Base-by-base conservation (phyloP, 2,888 invertebrate species). In the Sphinx pinastri region DNA sequence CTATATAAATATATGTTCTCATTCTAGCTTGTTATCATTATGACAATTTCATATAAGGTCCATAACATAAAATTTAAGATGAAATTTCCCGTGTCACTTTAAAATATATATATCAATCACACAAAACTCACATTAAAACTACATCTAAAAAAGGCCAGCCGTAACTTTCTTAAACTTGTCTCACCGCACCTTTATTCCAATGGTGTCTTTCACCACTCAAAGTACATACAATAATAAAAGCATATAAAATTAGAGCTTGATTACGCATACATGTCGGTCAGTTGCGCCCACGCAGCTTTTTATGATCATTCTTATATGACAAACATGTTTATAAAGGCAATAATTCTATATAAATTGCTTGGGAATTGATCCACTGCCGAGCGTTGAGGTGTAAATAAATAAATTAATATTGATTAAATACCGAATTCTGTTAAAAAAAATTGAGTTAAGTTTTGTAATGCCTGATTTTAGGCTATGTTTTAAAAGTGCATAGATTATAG, bases 231-330 rank as follows among this genome's bases (percentile, higher is more conserved):
- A 67, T 67, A 70, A 70, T 70, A 70, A 66, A 70, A 70, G 49
- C 49, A 66, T 25, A 70, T 70, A 67, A 70, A 70, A 70, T 67
- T 57, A 70, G 70, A 55, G 57, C 67, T 55, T 69, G 69, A 69
- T 69, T 67, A 70, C 70, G 66, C 19, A 55, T 57, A 45, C 38
- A 66, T 66, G 55, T 59, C 52, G 63, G 60, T n/a, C 63, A 54
- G 19, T 14, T 54, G 63, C 59, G 59, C 31, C 38, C 54, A 54
- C 60, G 45, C 54, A 38, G 45, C 60, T 63, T 69, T 60, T 51
- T 69, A 69, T 13, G 57, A 51, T 51, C 19, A 58, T 68, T 57
- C 57, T 54, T 52, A 63, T 52, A 63, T 45, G 69, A 69, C 52
- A 63, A 38, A 69, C 54, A 63, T 69, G 38, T 54, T 63, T 69